phyloP scores from a whole-genome alignment of 2,113 vertebrate species.

The Lucifuga dentata region DNA sequence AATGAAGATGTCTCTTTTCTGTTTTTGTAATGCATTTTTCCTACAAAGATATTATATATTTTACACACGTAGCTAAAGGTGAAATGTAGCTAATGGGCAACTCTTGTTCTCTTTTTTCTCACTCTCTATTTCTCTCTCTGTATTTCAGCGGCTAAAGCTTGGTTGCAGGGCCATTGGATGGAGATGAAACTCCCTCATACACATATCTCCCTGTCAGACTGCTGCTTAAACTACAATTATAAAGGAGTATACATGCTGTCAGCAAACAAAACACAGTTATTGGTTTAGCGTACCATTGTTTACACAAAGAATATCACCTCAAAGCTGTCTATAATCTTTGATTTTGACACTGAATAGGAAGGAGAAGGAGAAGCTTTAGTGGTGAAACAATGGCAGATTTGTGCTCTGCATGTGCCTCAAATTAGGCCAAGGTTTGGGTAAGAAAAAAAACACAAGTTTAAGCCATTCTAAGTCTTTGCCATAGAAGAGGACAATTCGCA shows the following conservation, averaged over 20 bases:
- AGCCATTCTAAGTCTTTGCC: conserved; percentile 71
- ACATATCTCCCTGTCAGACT: conserved; percentile 61
- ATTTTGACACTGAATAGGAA: conserved; percentile 77
- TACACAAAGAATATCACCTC: conserved; percentile 73
- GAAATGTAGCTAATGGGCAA: conserved; percentile 19
- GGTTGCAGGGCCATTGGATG: conserved; percentile 42
- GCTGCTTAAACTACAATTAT: conserved; percentile 69
- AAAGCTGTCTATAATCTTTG: conserved; percentile 80
- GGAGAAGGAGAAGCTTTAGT: conserved; percentile 70
- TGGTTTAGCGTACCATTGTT: conserved; percentile 76
- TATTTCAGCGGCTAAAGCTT: conserved; percentile 61
- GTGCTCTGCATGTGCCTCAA: conserved; percentile 73
- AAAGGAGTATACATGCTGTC: conserved; percentile 65
- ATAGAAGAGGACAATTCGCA: conserved; percentile 64
- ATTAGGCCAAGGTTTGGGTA: conserved; percentile 79
- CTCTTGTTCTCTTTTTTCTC: conserved; percentile 35
- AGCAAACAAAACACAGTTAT: conserved; percentile 70
- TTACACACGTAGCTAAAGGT: conserved; percentile 30
- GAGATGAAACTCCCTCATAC: conserved; percentile 64
- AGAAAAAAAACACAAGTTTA: conserved; percentile 78
- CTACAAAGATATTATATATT: conserved; percentile 24
- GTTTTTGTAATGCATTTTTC: background rate
- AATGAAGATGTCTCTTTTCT: background rate
- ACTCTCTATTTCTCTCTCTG: too few species aligned
- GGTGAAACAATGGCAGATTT: conserved; percentile 78